Percentiles rank a stretch among this genome's conserved stretches.
phyloP scores from a whole-genome alignment of 2,797 vertebrate genomes.

The Urocyon cinereoargenteus region DNA sequence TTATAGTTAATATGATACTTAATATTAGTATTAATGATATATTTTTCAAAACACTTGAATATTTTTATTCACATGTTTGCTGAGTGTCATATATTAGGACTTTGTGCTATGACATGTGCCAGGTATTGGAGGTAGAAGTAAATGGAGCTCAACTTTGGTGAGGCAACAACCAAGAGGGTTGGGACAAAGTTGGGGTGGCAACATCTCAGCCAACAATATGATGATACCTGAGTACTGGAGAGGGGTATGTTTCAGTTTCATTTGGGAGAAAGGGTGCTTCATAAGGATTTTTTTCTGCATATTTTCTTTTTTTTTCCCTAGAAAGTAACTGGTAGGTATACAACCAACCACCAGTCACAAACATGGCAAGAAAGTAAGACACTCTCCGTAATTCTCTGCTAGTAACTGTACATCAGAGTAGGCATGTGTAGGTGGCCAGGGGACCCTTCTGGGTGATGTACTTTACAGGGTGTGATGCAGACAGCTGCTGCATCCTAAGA shows the following conservation, averaged over 20 bases:
- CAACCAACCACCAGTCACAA: background rate
- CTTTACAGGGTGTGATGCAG: background rate
- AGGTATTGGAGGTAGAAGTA: background rate
- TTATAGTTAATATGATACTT: background rate
- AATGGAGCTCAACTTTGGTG: fast-evolving
- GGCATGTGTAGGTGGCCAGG: background rate
- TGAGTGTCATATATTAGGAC: background rate
- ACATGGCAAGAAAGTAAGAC: background rate
- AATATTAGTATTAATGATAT: background rate
- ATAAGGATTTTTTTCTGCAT: background rate
- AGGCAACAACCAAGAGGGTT: background rate
- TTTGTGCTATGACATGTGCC: background rate
- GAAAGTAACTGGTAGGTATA: background rate
- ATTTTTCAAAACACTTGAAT: background rate
- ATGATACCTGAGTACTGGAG: no score
- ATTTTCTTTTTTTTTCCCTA: background rate
- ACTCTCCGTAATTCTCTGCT: background rate
- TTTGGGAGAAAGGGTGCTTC: background rate
- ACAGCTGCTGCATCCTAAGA: background rate
- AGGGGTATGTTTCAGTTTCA: fast-evolving
- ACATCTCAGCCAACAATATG: background rate
- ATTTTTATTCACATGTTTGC: background rate
- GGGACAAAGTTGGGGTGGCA: background rate
- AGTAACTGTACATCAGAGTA: background rate
- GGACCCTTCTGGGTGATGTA: background rate